phyloP scores from a whole-genome alignment of 2,797 vertebrate species.

The Labeo calbasu region DNA sequence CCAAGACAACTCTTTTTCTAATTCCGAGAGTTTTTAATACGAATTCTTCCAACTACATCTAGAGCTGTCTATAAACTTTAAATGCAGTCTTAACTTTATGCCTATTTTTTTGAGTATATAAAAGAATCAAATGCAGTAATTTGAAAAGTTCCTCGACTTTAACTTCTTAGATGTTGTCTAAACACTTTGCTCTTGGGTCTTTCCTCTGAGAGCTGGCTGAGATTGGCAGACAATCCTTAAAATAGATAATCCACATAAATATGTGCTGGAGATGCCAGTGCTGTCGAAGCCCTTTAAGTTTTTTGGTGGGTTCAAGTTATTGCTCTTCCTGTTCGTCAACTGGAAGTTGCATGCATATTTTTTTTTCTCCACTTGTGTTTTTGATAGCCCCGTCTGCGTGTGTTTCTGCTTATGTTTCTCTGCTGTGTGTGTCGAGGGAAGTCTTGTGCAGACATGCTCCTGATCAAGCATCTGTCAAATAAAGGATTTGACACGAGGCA shows the following conservation, averaged over 20 bases:
- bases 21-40: background rate
- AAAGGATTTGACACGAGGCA: slow-evolving; percentile 63
- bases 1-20: slow-evolving; percentile 7
- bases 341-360: slow-evolving; percentile 14
- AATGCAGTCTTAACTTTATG: background rate
- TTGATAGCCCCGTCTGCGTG: background rate
- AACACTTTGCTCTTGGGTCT: slow-evolving; percentile 41
- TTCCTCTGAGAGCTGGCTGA: slow-evolving; percentile 23
- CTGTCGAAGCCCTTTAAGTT: slow-evolving; percentile 23
- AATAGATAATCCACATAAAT: slow-evolving; percentile 64
- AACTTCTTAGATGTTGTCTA: background rate
- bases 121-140: background rate
- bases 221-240: slow-evolving; percentile 56
- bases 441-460: slow-evolving; percentile 61
- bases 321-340: background rate
- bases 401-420: slow-evolving; percentile 18
- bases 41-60: background rate
- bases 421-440: slow-evolving; percentile 22
- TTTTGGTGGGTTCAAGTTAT: slow-evolving; percentile 11
- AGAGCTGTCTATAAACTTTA: background rate
- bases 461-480: slow-evolving; percentile 69
- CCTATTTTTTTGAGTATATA: background rate
- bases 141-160: background rate
- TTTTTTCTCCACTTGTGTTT: background rate
- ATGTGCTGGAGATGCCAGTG: slow-evolving; percentile 43